Conservation (phyloP, 2,113 vertebrate genomes). For the Puntigrus tetrazona region DNA sequence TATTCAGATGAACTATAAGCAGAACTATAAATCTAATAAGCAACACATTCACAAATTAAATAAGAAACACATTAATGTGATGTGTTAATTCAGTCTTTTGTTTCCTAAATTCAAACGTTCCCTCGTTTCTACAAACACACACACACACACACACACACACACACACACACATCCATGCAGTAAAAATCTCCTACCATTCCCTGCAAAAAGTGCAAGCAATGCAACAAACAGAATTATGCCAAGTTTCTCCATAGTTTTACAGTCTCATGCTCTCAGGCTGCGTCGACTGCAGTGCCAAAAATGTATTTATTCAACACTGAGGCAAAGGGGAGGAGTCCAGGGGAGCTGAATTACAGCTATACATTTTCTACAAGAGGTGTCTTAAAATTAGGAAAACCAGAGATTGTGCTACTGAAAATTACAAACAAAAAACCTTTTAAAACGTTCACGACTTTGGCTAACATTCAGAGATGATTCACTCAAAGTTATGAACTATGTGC, state of each 20-base stretch:
- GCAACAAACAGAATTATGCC: slow-evolving; percentile 69
- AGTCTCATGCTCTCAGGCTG: slow-evolving; percentile 60
- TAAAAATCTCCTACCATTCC: slow-evolving; percentile 67
- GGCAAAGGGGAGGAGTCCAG: slow-evolving; percentile 67
- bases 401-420: not conserved
- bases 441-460: too few species aligned
- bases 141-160: not conserved
- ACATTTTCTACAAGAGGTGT: slow-evolving; percentile 44
- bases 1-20: not conserved
- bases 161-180: not conserved
- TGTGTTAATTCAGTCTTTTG: not conserved
- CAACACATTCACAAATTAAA: not conserved
- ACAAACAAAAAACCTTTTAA: not conserved
- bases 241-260: slow-evolving; percentile 71
- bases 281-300: slow-evolving; percentile 53
- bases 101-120: not conserved
- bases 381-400: not conserved
- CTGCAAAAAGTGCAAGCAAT: slow-evolving; percentile 69
- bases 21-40: too few species aligned
- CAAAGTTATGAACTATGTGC: too few species aligned
- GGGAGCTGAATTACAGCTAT: slow-evolving; percentile 64
- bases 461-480: too few species aligned
- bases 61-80: not conserved
- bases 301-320: slow-evolving; percentile 73
- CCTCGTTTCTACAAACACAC: not conserved